phyloP scores from a whole-genome alignment of 1,140 invertebrate species.

The Lamellibrachia luymesi region DNA sequence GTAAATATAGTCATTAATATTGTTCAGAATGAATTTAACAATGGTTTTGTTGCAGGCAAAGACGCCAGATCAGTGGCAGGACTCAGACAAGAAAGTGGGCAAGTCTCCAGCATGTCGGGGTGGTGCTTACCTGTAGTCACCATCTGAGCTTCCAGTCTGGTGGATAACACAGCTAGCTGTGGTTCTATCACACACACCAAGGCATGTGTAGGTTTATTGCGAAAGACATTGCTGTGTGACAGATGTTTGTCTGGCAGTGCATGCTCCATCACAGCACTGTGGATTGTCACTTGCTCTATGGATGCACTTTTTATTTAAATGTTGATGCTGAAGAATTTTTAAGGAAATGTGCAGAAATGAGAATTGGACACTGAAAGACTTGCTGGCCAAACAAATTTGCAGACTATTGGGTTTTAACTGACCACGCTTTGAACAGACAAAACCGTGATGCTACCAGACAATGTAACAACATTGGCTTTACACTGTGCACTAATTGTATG shows the following conservation, averaged over 20 bases:
- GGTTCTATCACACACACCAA: too few species aligned
- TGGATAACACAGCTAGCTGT: not conserved
- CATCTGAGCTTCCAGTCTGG: not conserved
- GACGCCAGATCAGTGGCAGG: conserved; percentile 42
- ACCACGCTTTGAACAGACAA: too few species aligned
- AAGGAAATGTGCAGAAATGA: too few species aligned
- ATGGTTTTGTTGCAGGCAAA: conserved; percentile 36
- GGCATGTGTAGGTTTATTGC: too few species aligned
- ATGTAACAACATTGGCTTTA: too few species aligned
- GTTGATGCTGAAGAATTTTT: not conserved
- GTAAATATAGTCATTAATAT: not conserved
- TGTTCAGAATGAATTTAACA: not conserved
- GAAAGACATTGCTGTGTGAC: not conserved
- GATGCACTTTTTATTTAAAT: not conserved
- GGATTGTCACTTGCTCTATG: not conserved
- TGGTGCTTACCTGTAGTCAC: conserved; percentile 27
- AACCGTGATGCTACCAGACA: too few species aligned
- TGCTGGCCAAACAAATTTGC: too few species aligned
- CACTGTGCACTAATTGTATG: too few species aligned
- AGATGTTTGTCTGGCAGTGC: not conserved
- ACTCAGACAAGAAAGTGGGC: conserved; percentile 33
- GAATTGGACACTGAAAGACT: too few species aligned
- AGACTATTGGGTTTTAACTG: too few species aligned
- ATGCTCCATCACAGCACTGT: not conserved
- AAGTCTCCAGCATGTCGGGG: conserved; percentile 42